These are phyloP conservation scores for Steinernema scapterisci DNA, from an alignment of 2,888 invertebrate species.

Conservation along the genomic window DNA sequence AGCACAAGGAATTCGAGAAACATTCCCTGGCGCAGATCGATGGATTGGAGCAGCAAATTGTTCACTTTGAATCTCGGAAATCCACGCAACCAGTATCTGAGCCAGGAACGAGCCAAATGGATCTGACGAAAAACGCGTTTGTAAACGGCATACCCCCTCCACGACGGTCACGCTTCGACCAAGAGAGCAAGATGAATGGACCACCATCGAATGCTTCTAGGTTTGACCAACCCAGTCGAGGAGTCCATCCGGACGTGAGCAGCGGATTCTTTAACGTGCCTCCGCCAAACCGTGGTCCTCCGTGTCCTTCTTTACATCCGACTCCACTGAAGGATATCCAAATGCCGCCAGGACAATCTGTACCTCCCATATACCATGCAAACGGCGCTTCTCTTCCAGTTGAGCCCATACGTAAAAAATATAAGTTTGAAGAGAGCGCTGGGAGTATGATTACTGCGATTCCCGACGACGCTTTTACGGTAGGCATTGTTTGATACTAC, in stretches of 20 bases:
- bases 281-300: neutral
- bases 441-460: constrained; percentile 97
- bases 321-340: constrained; percentile 8
- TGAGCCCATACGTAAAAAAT: constrained; percentile 67
- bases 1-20: constrained; percentile 90
- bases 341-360: neutral
- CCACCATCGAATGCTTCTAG: neutral
- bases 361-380: neutral
- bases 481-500: constrained; percentile 36
- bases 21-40: constrained; percentile 76
- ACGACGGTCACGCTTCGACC: constrained; percentile 8
- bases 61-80: neutral
- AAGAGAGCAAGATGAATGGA: neutral
- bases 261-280: constrained; percentile 8
- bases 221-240: too few relatives aligned
- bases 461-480: constrained; percentile 81
- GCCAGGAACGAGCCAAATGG: neutral
- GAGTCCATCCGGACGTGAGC: neutral
- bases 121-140: neutral
- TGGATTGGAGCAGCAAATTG: constrained; percentile 35
- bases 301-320: constrained; percentile 21
- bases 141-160: neutral
- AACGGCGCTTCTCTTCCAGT: too few relatives aligned
- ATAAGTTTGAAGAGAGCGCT: constrained; percentile 88
- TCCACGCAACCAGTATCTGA: neutral